Percentiles rank a stretch among this genome's conserved stretches.
phyloP scores from a whole-genome alignment of 2,797 vertebrate species.

The Fundulus diaphanus region DNA sequence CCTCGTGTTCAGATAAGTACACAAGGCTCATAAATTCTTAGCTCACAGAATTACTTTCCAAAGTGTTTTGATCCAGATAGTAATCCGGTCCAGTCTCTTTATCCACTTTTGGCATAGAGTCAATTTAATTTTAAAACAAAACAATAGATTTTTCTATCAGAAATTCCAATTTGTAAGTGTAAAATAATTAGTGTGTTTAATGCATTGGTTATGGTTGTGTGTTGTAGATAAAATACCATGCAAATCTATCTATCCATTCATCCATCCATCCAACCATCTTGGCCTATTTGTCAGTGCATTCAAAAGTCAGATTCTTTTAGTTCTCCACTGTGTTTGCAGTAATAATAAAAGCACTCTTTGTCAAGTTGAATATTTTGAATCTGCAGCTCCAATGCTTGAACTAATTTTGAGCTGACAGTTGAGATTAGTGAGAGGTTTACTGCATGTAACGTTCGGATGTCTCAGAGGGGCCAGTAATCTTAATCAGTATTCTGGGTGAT shows the following conservation, averaged over 20 bases:
- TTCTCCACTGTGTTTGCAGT: too few relatives aligned
- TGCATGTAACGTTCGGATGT: too few relatives aligned
- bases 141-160: not conserved
- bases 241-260: too few relatives aligned
- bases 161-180: not conserved
- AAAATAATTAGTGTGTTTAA: not conserved
- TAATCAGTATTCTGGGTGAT: not conserved
- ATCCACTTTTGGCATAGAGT: not conserved
- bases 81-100: not conserved
- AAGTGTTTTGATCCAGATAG: conserved; percentile 15
- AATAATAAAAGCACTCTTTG: too few relatives aligned
- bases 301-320: too few relatives aligned
- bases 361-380: not conserved
- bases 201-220: not conserved
- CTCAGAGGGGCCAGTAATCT: not conserved
- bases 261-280: too few relatives aligned
- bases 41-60: not conserved
- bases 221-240: not conserved
- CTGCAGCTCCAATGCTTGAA: not conserved
- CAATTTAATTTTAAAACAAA: conserved; percentile 1
- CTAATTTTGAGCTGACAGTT: not conserved
- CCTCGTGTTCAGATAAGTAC: conserved; percentile 2
- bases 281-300: too few relatives aligned
- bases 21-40: conserved; percentile 15
- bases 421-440: not conserved